phyloP scores from a whole-genome alignment of 2,888 invertebrate species.

The Melipona beecheii region DNA sequence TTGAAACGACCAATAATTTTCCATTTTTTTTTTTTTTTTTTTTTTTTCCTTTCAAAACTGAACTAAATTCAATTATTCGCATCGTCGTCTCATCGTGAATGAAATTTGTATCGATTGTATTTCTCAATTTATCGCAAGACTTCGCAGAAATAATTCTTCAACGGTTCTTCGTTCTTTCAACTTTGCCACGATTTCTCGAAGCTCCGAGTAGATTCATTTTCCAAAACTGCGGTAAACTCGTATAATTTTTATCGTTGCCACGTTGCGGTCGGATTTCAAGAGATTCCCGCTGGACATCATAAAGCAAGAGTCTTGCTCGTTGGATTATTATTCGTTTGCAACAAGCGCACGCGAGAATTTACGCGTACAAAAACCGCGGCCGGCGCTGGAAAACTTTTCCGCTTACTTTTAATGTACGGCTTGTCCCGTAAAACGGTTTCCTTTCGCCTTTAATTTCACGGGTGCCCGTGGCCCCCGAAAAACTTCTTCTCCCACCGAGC shows the following conservation, averaged over 20 bases:
- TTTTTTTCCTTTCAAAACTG: too few relatives aligned
- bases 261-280: neutral
- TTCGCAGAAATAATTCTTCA: neutral
- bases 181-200: neutral
- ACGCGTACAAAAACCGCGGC: conserved; percentile 15
- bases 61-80: too few relatives aligned
- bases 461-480: conserved; percentile 30
- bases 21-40: too few relatives aligned
- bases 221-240: neutral
- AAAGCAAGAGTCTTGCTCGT: conserved; percentile 17
- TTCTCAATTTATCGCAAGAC: neutral
- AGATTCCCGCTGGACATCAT: neutral
- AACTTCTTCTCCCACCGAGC: conserved; percentile 27
- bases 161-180: neutral
- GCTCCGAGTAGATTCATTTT: neutral
- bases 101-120: too few relatives aligned
- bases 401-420: conserved; percentile 30
- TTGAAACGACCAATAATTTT: too few relatives aligned
- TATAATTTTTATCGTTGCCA: neutral
- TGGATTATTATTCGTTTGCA: conserved; percentile 23
- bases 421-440: conserved; percentile 32
- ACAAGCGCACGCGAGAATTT: conserved; percentile 35
- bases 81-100: too few relatives aligned
- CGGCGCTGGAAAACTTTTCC: conserved; percentile 39
- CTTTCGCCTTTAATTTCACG: conserved; percentile 51